Base-by-base conservation (phyloP, 2,888 invertebrate genomes). In the Andrena bucephala region DNA sequence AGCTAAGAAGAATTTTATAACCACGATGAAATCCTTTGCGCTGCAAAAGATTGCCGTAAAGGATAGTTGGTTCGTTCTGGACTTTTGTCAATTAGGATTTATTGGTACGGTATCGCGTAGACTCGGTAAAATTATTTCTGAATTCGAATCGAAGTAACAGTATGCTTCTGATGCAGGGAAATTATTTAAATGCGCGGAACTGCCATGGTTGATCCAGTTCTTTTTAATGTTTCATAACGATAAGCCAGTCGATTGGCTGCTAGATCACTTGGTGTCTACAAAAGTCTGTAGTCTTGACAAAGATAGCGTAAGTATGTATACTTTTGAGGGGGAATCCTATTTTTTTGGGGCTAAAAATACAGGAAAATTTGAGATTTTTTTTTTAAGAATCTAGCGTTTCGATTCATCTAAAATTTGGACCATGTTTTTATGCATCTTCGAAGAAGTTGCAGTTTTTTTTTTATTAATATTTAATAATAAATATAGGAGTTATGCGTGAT, bases 231-330 rank as follows among this genome's bases (percentile, higher is more conserved):
- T 99, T 93, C 98, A 98, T 94, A 97, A 96, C 92, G 98, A 99
- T 92, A 98, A 99, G 94, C 99, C 99, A 0, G 98, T 99, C 0
- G 99, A 99, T 93, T 99, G 99, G 99, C 95, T 99, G 6, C 94
- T 99, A 13, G 98, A 98, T 90, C 97, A 98, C 93, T 96, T 98
- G 85, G 96, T 99, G 72, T 96, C 97, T 77, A 98, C 98, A 3
- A 97, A 97, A 94, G 97, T 97, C n/a, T 99, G 99, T 94, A 96
- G 96, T 91, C 96, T 97, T 85, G 97, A 97, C 86, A 97, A 97
- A 92, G 96, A 96, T 90, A 94, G 95, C 82, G 97, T 97, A 93
- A 96, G 96, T 95, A 63, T 57, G 10, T 0, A 5, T 16, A 7
- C 57, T 42, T 16, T 66, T n/a, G 20, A 27, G 27, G 52, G 24